Evolutionary conservation across 2,888 invertebrate genomes (phyloP).

Genomic region (Sialis fuliginosa): DNA sequence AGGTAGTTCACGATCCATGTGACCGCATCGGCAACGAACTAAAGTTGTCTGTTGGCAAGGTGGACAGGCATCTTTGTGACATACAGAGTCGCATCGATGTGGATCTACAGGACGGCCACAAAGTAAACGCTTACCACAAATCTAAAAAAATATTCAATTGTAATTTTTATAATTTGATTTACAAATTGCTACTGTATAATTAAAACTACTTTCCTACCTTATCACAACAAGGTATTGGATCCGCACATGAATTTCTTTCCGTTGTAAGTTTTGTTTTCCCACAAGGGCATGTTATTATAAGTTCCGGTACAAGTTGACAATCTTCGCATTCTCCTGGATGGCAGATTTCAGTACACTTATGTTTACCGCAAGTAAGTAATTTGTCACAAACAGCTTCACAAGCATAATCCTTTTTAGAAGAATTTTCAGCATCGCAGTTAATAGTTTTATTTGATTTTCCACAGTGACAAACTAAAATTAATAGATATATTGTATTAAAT

Average conservation of each 20-base stretch:
- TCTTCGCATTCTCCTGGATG: slow-evolving; percentile 47
- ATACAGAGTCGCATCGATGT: slow-evolving; percentile 49
- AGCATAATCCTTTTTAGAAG: slow-evolving; percentile 29
- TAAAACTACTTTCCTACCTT: slow-evolving; percentile 19
- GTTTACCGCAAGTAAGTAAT: slow-evolving; percentile 45
- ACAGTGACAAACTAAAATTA: slow-evolving; percentile 47
- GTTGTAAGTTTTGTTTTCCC: slow-evolving; percentile 39
- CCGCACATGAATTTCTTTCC: slow-evolving; percentile 49
- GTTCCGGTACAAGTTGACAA: slow-evolving; percentile 42
- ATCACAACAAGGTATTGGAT: slow-evolving; percentile 69
- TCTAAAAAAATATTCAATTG: slow-evolving; percentile 16
- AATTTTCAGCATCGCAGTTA: slow-evolving; percentile 37
- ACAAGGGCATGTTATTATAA: slow-evolving; percentile 56
- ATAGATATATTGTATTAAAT: background rate
- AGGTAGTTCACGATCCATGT: slow-evolving; percentile 62
- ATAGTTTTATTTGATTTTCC: slow-evolving; percentile 40
- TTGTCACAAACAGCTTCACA: slow-evolving; percentile 46
- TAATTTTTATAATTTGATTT: background rate
- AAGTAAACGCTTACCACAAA: slow-evolving; percentile 41
- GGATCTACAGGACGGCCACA: slow-evolving; percentile 49
- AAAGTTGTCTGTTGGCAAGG: slow-evolving; percentile 57
- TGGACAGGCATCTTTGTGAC: slow-evolving; percentile 59
- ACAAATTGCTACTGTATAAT: background rate
- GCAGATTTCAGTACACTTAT: slow-evolving; percentile 47
- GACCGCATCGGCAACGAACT: slow-evolving; percentile 71